A percentile compares a stretch with the other conserved stretches of the same genome.
These are phyloP conservation scores for Proisotoma minuta DNA, from an alignment of 2,888 invertebrate species.

Conservation along the genomic window DNA sequence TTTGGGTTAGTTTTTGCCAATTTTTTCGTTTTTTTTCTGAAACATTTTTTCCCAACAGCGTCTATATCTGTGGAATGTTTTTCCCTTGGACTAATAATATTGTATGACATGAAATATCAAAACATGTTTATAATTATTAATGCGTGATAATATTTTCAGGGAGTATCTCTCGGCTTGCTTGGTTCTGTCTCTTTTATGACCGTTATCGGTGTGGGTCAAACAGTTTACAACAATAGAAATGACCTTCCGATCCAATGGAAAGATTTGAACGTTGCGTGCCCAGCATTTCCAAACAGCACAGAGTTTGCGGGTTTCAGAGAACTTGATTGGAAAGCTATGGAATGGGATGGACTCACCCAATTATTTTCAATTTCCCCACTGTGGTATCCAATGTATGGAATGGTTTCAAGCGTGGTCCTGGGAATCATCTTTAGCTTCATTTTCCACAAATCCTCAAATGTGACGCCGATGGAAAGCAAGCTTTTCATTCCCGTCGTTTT, in stretches of 20 bases:
- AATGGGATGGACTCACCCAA: conserved; percentile 23
- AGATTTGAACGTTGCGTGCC: conserved; percentile 17
- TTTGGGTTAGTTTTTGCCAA: neutral
- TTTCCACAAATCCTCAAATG: conserved; percentile 11
- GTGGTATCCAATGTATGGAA: conserved; percentile 45
- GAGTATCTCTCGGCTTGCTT: conserved; percentile 34
- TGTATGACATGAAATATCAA: conserved; percentile 52
- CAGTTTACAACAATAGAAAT: conserved; percentile 32
- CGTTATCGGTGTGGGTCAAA: conserved; percentile 42
- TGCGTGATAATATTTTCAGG: conserved; percentile 25
- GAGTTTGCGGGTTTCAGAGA: neutral
- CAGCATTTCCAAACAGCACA: conserved; percentile 6
- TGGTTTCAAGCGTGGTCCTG: conserved; percentile 19
- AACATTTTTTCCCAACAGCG: conserved; percentile 76
- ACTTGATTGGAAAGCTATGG: conserved; percentile 32
- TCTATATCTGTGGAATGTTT: conserved; percentile 78
- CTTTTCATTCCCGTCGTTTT: conserved; percentile 41
- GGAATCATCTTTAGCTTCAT: conserved; percentile 38
- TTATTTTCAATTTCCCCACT: conserved; percentile 41
- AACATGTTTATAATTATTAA: conserved; percentile 2
- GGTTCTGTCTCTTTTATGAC: conserved; percentile 41
- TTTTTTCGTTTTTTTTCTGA: no score
- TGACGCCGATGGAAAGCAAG: conserved; percentile 35
- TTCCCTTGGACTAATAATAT: conserved; percentile 81
- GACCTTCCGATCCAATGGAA: conserved; percentile 33